Base-by-base conservation (phyloP, 2,113 vertebrate species). In the Narcine bancroftii region DNA sequence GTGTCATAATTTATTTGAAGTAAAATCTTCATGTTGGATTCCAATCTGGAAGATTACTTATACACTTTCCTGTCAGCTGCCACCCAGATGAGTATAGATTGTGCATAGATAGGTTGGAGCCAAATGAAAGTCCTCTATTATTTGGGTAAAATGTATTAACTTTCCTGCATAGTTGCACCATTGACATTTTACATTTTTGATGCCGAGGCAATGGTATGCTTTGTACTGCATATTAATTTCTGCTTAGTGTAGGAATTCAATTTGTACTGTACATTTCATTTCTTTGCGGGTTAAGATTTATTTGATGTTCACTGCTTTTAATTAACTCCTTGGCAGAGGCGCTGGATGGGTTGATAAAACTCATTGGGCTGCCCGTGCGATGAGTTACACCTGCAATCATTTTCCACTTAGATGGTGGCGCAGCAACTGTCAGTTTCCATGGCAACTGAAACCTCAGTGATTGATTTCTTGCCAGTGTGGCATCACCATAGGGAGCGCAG, bases 381-480 rank as follows among this genome's bases (percentile, higher is more conserved):
- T 94, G 96, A 97, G 95, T 95, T 96, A 95, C 93, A 96, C 96
- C 96, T 97, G 96, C 97, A 97, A 97, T 98, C 97, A 97, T 97
- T 97, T 97, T 97, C 96, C 96, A 96, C 97, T 98, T 97, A 97
- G 97, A 97, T 96, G 96, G 96, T 96, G 97, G 97, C 96, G 96
- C 96, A 96, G 96, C 96, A 98, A 96, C 96, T 95, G 96, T 97
- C 96, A 94, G 97, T 98, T 98, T 96, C 97, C 96, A 96, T 96
- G 96, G 97, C 94, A 98, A 98, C 97, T 85, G 94, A 95, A 95
- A 95, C 96, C 93, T 93, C 97, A 96, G 97, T 98, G 97, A 99
- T 98, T 97, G 97, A 98, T 98, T 98, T 96, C 95, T 97, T 96
- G 97, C 97, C 98, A 98, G 96, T 96, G 95, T 97, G 98, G 97